A percentile compares a stretch with the other conserved stretches of the same genome.
Conservation (phyloP, 2,888 invertebrate species). For the Drosophila neonasuta region DNA sequence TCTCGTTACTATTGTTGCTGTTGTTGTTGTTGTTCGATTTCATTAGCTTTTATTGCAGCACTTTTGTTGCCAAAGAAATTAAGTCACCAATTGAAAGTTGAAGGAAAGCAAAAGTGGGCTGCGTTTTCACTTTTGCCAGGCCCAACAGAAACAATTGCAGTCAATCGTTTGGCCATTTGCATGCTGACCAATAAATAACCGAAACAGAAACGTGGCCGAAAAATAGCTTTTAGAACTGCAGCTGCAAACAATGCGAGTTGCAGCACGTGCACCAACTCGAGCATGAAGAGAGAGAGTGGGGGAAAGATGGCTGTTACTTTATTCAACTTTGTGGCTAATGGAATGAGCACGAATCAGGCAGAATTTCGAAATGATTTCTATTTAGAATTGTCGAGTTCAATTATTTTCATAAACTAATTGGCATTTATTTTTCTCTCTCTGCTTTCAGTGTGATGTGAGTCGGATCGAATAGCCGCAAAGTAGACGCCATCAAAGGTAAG, state of each 20-base stretch:
- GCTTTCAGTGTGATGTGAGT: constrained; percentile 59
- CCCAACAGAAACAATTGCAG: constrained; percentile 50
- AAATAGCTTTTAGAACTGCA: constrained; percentile 33
- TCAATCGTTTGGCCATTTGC: constrained; percentile 38
- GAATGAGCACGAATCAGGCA: background rate
- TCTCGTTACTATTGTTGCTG: constrained; percentile 58
- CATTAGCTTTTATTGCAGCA: constrained; percentile 75
- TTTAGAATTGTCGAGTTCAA: constrained; percentile 21
- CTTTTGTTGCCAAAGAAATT: constrained; percentile 69
- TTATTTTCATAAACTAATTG: constrained; percentile 59
- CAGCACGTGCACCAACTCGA: constrained; percentile 21
- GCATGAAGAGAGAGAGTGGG: background rate
- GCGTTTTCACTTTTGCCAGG: constrained; percentile 67
- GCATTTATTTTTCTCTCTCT: constrained; percentile 13
- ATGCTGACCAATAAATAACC: constrained; percentile 55
- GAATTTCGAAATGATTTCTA: background rate
- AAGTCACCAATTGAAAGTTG: constrained; percentile 76
- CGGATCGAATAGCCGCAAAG: constrained; percentile 48
- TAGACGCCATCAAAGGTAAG: constrained; percentile 57
- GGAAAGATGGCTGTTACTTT: background rate
- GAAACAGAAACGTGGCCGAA: constrained; percentile 41
- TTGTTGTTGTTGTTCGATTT: constrained; percentile 67
- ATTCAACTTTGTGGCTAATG: constrained; percentile 10
- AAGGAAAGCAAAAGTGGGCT: constrained; percentile 67
- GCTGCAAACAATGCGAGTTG: constrained; percentile 12